phyloP scores from a whole-genome alignment of 30 jellyfish, hydroid and myxozoan species.

The Aurelia coerulea region DNA sequence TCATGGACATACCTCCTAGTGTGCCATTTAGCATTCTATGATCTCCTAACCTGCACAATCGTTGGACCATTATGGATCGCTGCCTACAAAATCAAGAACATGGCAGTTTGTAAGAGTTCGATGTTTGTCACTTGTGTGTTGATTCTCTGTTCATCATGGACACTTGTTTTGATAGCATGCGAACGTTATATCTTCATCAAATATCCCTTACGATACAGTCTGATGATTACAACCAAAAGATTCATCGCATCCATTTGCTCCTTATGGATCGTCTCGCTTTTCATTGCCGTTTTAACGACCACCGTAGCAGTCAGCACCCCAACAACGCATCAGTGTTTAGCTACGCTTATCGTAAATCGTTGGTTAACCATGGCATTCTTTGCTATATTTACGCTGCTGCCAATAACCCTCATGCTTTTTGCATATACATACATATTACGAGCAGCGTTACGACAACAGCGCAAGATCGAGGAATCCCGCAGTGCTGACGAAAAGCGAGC shows the following conservation, averaged over 20 bases:
- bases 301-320: background rate
- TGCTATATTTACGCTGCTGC: background rate
- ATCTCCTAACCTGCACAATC: constrained; percentile 12
- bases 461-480: background rate
- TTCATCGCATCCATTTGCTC: constrained; percentile 5
- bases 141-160: constrained; percentile 9
- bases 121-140: constrained; percentile 1
- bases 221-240: constrained; percentile 23
- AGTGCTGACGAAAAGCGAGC: background rate
- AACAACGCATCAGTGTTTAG: background rate
- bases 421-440: constrained; percentile 27
- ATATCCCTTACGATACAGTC: constrained; percentile 27
- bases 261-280: constrained; percentile 6
- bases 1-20: constrained; percentile 53
- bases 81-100: constrained; percentile 11
- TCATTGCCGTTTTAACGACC: background rate
- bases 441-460: constrained; percentile 34
- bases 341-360: constrained; percentile 21
- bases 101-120: constrained; percentile 24
- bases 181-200: constrained; percentile 40
- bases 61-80: constrained; percentile 65
- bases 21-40: constrained; percentile 37
- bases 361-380: constrained; percentile 1
- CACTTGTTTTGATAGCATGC: constrained; percentile 42
- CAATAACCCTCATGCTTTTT: background rate